Base-by-base conservation (phyloP, 2,113 vertebrate species). In the Pterophyllum scalare region DNA sequence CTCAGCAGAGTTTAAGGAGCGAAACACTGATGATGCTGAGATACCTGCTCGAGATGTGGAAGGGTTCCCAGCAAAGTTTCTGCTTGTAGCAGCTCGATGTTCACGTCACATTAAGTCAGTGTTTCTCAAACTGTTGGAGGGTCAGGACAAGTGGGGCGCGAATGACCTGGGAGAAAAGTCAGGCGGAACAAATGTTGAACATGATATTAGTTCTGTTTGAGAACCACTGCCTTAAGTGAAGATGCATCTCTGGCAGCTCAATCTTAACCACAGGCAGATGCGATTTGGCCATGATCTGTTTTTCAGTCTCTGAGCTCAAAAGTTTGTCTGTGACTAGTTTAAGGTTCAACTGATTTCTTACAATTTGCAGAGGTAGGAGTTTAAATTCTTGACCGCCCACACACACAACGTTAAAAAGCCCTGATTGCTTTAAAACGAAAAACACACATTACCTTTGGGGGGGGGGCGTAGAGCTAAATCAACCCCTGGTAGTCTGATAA, bases 391-490 rank as follows among this genome's bases (percentile, higher is more conserved):
- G 61, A 65, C 35, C 0, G 0, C 20, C 12, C 52, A 80, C 74
- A 52, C 54, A 43, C 40, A 64, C 4, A 54, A 17, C 72, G 33
- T 28, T 72, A 3, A 79, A 58, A 20, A 59, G 13, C 49, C 59
- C 33, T 59, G 79, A 84, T 86, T 79, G 79, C 80, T 38, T 56
- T 22, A 75, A 81, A 82, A 49, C 20, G 38, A n/a, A 62, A 35
- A 61, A 2, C 12, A 76, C 57, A 72, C 20, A 54, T 58, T 74
- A 60, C 14, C 22, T 10, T 2, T 59, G 82, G 46, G 76, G 82
- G 86, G n/a, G n/a, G n/a, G n/a, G n/a, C n/a, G n/a, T 59, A 49
- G 24, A 49, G 70, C 22, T 82, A 82, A 91, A 82, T 87, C 76
- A 82, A 35, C 57, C 52, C 26, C 59, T 64, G 74, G 49, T 43